Evolutionary conservation across 2,888 invertebrate genomes (phyloP).

Genomic region (Adelognathus sp.): DNA sequence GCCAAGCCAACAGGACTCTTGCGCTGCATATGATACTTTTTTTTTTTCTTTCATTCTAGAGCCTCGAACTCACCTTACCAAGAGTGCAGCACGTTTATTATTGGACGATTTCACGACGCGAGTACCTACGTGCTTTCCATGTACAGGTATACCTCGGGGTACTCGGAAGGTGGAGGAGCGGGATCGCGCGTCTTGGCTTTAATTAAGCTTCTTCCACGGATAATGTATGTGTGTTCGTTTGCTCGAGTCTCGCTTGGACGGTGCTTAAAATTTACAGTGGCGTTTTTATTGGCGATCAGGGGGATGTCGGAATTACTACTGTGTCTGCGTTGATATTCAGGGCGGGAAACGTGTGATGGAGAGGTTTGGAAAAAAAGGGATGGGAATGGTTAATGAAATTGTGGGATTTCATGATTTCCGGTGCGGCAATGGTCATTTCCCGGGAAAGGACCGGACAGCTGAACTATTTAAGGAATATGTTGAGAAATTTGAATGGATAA

Average conservation of each 20-base stretch:
- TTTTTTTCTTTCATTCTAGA: constrained; percentile 21
- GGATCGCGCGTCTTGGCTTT: constrained; percentile 21
- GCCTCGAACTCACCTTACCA: background rate
- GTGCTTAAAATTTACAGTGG: background rate
- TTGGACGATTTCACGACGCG: constrained; percentile 43
- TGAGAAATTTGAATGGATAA: no score
- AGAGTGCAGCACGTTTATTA: constrained; percentile 60
- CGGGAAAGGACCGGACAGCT: no score
- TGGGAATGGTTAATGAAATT: no score
- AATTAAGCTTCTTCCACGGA: constrained; percentile 38
- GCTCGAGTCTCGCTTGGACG: constrained; percentile 11
- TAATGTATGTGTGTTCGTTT: constrained; percentile 23
- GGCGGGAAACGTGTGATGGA: no score
- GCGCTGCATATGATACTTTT: constrained; percentile 26
- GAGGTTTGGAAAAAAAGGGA: no score
- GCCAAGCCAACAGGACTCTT: constrained; percentile 20
- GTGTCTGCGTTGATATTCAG: no score
- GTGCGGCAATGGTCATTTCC: no score
- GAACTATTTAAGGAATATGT: no score
- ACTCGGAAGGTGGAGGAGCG: background rate
- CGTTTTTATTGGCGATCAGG: no score
- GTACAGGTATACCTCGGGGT: background rate
- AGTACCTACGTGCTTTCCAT: background rate
- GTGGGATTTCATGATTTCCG: no score
- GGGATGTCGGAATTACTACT: no score